phyloP scores from a whole-genome alignment of 2,888 invertebrate species.

The Drosophila leonis region DNA sequence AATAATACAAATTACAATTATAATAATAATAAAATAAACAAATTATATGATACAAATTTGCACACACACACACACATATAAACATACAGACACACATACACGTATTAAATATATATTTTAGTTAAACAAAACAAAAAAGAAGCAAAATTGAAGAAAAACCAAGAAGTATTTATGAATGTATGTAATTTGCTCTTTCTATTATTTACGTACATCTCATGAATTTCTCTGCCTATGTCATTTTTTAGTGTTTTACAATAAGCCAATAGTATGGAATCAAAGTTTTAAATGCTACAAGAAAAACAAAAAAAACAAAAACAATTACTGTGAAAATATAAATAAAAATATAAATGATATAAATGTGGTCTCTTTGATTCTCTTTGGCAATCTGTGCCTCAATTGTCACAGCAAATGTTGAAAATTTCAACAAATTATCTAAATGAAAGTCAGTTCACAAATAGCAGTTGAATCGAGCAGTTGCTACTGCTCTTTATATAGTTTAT shows the following conservation, averaged over 20 bases:
- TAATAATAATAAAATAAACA: slow-evolving; percentile 2
- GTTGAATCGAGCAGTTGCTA: slow-evolving; percentile 1
- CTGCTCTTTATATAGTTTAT: neutral
- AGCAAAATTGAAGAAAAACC: slow-evolving; percentile 22
- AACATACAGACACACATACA: slow-evolving; percentile 28
- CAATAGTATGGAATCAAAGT: slow-evolving; percentile 62
- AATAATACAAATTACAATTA: slow-evolving; percentile 25
- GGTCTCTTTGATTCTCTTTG: neutral
- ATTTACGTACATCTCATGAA: slow-evolving; percentile 69
- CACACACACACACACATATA: slow-evolving; percentile 12
- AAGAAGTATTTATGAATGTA: slow-evolving; percentile 61
- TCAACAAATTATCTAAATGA: neutral
- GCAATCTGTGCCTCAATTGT: slow-evolving; percentile 6
- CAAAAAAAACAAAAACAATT: slow-evolving; percentile 44
- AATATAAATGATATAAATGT: slow-evolving; percentile 43
- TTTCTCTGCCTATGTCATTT: slow-evolving; percentile 60
- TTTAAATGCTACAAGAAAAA: slow-evolving; percentile 52
- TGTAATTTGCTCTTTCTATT: slow-evolving; percentile 54
- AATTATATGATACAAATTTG: slow-evolving; percentile 26
- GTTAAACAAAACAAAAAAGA: slow-evolving; percentile 31
- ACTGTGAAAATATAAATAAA: slow-evolving; percentile 57
- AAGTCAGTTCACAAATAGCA: neutral
- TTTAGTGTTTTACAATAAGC: slow-evolving; percentile 62
- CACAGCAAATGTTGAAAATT: neutral
- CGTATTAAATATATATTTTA: slow-evolving; percentile 62